Evolutionary conservation across 2,888 invertebrate species (phyloP).

Genomic region (Callinectes sapidus): DNA sequence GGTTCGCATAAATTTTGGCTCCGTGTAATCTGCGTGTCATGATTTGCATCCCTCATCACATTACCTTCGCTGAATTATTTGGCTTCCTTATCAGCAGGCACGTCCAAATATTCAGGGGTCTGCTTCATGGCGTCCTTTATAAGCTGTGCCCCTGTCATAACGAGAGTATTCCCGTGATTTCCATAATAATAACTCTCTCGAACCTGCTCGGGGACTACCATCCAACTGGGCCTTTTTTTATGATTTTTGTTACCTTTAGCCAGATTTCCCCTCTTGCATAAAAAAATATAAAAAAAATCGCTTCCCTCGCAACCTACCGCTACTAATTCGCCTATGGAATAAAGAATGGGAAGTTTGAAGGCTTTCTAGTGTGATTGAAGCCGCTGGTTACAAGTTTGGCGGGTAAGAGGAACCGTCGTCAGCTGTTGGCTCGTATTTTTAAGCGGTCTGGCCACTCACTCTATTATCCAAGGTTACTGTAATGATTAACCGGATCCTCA

Average conservation of each 20-base stretch:
- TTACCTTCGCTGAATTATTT: background rate
- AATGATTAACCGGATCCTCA: too few relatives aligned
- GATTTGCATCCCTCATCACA: conserved; percentile 24
- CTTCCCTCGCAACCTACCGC: background rate
- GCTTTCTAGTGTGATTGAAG: background rate
- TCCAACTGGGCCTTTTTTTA: too few relatives aligned
- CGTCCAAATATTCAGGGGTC: background rate
- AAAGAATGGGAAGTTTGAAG: background rate
- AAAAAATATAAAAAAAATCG: too few relatives aligned
- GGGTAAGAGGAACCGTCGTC: background rate
- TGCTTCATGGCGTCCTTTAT: background rate
- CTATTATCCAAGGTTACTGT: too few relatives aligned
- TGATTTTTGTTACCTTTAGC: too few relatives aligned
- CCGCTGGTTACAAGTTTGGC: background rate
- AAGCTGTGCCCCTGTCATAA: background rate
- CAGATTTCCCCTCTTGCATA: too few relatives aligned
- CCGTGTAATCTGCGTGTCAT: conserved; percentile 2
- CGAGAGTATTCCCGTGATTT: background rate
- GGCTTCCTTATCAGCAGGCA: background rate
- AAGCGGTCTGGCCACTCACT: too few relatives aligned
- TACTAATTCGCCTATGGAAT: background rate
- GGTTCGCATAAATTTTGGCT: background rate
- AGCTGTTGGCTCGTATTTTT: background rate
- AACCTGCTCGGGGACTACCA: too few relatives aligned
- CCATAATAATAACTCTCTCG: too few relatives aligned